Conservation (phyloP, 1,140 invertebrate species). For the Leptestheria dahalacensis region DNA sequence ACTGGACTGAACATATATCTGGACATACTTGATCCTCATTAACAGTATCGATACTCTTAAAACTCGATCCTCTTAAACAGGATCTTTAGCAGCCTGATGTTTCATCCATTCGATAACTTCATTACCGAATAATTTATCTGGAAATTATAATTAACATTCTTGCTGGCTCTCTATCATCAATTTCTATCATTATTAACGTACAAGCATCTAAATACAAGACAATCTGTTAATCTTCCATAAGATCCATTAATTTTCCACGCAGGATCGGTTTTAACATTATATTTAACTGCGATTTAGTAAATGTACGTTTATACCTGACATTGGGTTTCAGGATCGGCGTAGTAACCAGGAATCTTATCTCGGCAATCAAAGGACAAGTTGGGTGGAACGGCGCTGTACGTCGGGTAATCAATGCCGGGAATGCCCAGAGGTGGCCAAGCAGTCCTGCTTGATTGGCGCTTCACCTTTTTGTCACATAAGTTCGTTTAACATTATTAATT, state of each 20-base stretch:
- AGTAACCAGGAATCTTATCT: slow-evolving; percentile 54
- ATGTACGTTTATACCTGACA: slow-evolving; percentile 43
- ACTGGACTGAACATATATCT: no score
- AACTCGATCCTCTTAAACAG: no score
- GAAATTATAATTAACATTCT: not conserved
- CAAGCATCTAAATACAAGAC: not conserved
- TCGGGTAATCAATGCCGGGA: slow-evolving; percentile 52
- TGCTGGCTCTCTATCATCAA: not conserved
- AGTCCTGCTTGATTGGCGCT: not conserved
- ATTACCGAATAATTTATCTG: no score
- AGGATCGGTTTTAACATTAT: not conserved
- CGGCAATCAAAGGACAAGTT: slow-evolving; percentile 57
- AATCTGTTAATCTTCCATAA: not conserved
- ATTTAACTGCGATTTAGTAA: not conserved
- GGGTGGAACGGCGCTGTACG: slow-evolving; percentile 55
- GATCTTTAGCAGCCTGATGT: no score
- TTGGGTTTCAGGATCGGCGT: slow-evolving; percentile 64
- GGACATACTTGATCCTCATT: no score
- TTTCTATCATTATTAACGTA: not conserved
- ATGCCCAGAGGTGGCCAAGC: slow-evolving; percentile 29
- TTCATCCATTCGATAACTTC: no score
- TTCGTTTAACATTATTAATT: no score
- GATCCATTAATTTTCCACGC: no score
- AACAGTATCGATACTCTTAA: no score
- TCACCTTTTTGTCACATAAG: not conserved